Percentiles rank a stretch among this genome's conserved stretches.
These are phyloP conservation scores for Ptilorrhoa leucosticta DNA, from an alignment of 2,113 vertebrate species.

Conservation along the genomic window DNA sequence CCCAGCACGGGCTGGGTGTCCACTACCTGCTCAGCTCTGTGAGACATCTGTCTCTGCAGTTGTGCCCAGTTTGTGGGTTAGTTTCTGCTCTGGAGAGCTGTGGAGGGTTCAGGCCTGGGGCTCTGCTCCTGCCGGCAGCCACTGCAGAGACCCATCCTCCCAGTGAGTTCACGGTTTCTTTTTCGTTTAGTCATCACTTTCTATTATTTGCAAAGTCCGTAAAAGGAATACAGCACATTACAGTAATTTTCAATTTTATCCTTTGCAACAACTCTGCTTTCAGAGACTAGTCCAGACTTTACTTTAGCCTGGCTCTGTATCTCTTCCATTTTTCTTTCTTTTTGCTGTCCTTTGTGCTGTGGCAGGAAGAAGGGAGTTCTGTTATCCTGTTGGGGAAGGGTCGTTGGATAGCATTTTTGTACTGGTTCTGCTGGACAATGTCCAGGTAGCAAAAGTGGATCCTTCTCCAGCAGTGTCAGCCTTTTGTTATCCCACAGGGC, in stretches of 20 bases:
- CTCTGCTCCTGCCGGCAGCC: background rate
- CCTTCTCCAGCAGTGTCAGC: background rate
- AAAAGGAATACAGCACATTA: background rate
- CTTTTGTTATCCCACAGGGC: background rate
- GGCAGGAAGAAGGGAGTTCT: background rate
- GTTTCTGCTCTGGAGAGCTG: background rate
- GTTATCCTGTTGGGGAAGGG: background rate
- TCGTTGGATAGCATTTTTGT: background rate
- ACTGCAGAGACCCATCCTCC: background rate
- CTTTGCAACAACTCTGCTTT: background rate
- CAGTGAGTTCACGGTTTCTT: background rate
- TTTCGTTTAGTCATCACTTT: slow-evolving; percentile 1
- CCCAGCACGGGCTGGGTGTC: background rate
- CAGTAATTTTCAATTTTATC: background rate
- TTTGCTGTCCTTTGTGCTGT: background rate
- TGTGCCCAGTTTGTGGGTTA: background rate
- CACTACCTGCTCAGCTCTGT: background rate
- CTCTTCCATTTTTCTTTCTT: background rate
- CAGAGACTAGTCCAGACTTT: background rate
- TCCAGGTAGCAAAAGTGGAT: background rate
- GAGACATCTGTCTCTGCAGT: background rate
- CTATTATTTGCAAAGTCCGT: background rate
- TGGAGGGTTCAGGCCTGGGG: background rate
- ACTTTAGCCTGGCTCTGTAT: background rate
- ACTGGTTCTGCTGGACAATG: background rate